phyloP scores from a whole-genome alignment of 2,888 invertebrate genomes.

The Calephelis perditalis region DNA sequence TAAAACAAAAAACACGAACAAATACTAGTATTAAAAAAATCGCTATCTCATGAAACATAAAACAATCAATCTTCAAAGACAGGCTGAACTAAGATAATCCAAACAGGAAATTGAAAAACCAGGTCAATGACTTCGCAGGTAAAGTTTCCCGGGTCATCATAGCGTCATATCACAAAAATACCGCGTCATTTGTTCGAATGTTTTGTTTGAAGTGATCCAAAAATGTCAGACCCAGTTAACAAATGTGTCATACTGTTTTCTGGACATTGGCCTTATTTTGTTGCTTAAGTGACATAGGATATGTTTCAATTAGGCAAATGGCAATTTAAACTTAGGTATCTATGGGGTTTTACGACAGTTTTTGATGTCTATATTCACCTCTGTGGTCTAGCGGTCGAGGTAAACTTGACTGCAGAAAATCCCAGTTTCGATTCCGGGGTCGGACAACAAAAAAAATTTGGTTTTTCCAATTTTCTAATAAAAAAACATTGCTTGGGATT shows the following conservation, averaged over 20 bases:
- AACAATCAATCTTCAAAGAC: not conserved
- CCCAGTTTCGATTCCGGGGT: too few relatives aligned
- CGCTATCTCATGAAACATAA: too few relatives aligned
- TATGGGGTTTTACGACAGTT: too few relatives aligned
- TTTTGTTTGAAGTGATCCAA: constrained; percentile 9
- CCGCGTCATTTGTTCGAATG: not conserved
- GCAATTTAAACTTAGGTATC: too few relatives aligned
- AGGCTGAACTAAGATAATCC: not conserved
- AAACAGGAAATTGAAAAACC: not conserved
- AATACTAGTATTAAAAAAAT: too few relatives aligned
- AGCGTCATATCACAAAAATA: not conserved
- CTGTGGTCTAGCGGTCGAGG: too few relatives aligned
- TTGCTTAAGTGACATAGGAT: constrained; percentile 2
- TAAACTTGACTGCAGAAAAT: too few relatives aligned
- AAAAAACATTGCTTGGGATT: too few relatives aligned
- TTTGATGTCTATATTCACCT: too few relatives aligned
- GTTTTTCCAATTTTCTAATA: too few relatives aligned
- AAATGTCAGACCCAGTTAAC: constrained; percentile 4
- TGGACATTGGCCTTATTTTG: constrained; percentile 8
- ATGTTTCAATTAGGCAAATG: not conserved
- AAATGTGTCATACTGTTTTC: not conserved
- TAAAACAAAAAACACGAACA: too few relatives aligned
- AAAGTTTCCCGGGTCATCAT: not conserved
- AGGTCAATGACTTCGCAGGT: constrained; percentile 5
- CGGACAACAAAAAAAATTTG: too few relatives aligned